These are phyloP conservation scores for Cheilosia vulpina DNA, from an alignment of 2,888 invertebrate genomes.

Conservation along the genomic window DNA sequence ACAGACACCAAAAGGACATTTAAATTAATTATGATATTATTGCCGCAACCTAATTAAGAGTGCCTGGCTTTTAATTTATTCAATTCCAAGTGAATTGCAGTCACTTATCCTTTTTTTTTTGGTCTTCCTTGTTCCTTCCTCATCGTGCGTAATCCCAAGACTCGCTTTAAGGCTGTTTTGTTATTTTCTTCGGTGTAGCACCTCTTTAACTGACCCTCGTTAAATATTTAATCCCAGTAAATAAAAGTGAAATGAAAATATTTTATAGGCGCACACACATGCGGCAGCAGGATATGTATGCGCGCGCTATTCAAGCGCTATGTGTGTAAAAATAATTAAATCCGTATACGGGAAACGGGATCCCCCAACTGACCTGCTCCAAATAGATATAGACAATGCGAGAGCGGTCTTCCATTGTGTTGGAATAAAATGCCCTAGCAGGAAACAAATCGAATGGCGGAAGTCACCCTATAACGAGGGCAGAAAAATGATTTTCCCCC, in stretches of 20 bases:
- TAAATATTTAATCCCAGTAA: constrained; percentile 75
- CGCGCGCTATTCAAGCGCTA: constrained; percentile 56
- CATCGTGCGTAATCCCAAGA: constrained; percentile 12
- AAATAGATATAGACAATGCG: constrained; percentile 61
- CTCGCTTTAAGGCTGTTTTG: constrained; percentile 36
- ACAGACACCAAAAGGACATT: constrained; percentile 67
- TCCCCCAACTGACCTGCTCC: constrained; percentile 68
- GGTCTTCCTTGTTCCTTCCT: neutral
- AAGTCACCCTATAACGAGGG: constrained; percentile 69
- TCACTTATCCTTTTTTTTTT: constrained; percentile 67
- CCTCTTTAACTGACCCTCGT: constrained; percentile 68
- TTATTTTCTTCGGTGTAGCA: constrained; percentile 4
- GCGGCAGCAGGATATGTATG: constrained; percentile 13
- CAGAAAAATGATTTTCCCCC: constrained; percentile 41
- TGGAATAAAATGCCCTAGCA: neutral
- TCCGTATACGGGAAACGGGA: constrained; percentile 59
- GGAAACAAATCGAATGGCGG: constrained; percentile 64
- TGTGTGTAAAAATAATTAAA: constrained; percentile 73
- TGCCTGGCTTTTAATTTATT: constrained; percentile 67
- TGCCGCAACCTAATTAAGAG: constrained; percentile 72
- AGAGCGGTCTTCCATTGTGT: constrained; percentile 37
- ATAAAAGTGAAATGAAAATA: constrained; percentile 75
- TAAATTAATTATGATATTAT: constrained; percentile 74
- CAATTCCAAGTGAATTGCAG: constrained; percentile 70
- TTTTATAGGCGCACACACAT: constrained; percentile 47